Conservation (phyloP, 2,113 vertebrate species). For the Erpornis zantholeuca region DNA sequence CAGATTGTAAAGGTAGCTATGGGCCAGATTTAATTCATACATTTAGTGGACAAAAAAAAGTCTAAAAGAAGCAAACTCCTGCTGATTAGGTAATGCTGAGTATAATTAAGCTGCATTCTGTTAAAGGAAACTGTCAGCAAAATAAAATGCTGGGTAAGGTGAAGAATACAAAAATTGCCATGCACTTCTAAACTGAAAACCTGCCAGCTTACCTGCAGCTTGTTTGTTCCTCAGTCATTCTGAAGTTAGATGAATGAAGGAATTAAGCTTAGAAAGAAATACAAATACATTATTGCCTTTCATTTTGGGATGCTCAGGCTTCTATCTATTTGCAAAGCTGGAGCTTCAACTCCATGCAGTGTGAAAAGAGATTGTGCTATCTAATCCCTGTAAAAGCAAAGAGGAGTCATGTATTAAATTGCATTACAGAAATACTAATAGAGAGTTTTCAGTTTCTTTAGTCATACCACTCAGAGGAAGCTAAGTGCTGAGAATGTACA, state of each 20-base stretch:
- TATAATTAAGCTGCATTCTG: conserved; percentile 41
- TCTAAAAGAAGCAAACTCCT: not conserved
- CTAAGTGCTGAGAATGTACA: not conserved
- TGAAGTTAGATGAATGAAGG: not conserved
- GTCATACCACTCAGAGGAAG: not conserved
- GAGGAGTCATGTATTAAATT: conserved; percentile 9
- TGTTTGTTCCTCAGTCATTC: not conserved
- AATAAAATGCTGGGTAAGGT: not conserved
- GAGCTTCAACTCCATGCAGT: not conserved
- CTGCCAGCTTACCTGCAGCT: not conserved
- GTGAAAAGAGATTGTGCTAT: not conserved
- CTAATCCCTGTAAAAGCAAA: conserved; percentile 19
- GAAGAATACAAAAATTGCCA: not conserved
- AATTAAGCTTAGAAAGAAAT: not conserved
- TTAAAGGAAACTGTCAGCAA: conserved; percentile 25
- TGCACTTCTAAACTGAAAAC: not conserved
- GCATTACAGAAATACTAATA: conserved; percentile 6
- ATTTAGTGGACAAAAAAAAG: not conserved
- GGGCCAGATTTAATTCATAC: not conserved
- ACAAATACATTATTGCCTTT: not conserved
- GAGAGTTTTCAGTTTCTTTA: conserved; percentile 4
- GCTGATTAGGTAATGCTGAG: not conserved
- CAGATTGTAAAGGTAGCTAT: not conserved
- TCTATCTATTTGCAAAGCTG: not conserved
- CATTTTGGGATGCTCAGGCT: not conserved